Percentiles rank a stretch among this genome's conserved stretches.
Evolutionary conservation across 2,888 invertebrate species (phyloP).

Genomic region (Euzetes globulus): DNA sequence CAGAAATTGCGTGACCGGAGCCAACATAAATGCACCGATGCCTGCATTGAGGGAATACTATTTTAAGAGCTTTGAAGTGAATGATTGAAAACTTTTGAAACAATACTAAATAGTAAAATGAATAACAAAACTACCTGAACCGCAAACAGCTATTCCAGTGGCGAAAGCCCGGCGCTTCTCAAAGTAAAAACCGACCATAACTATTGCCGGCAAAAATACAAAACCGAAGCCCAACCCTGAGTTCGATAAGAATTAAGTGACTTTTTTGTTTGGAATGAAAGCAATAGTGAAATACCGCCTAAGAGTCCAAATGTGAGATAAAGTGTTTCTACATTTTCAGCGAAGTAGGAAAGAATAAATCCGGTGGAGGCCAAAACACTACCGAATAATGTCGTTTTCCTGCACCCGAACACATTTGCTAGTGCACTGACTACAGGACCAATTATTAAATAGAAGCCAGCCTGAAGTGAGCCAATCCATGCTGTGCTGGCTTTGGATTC

Average conservation of each 20-base stretch:
- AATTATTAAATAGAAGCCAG: conserved; percentile 80
- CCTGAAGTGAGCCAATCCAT: conserved; percentile 87
- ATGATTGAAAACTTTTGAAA: not conserved
- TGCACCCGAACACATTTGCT: conserved; percentile 91
- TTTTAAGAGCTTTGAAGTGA: conserved; percentile 19
- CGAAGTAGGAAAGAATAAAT: conserved; percentile 56
- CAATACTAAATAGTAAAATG: not conserved
- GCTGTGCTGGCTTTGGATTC: conserved; percentile 80
- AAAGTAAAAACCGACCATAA: conserved; percentile 94
- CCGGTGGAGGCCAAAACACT: conserved; percentile 73
- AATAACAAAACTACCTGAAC: conserved; percentile 59
- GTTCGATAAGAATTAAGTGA: conserved; percentile 41
- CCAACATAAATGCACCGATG: conserved; percentile 87
- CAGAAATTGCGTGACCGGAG: conserved; percentile 76
- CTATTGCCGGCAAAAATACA: conserved; percentile 91
- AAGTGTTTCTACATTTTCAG: conserved; percentile 49
- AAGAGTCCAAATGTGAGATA: conserved; percentile 51
- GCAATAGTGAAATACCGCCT: conserved; percentile 41
- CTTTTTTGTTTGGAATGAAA: not conserved
- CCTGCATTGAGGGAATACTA: conserved; percentile 51
- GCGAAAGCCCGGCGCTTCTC: conserved; percentile 89
- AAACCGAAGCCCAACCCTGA: conserved; percentile 78
- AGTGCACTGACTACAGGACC: conserved; percentile 71
- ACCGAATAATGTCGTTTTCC: conserved; percentile 85
- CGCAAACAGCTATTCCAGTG: conserved; percentile 77